A percentile compares a stretch with the other conserved stretches of the same genome.
phyloP scores from a whole-genome alignment of 2,113 vertebrate species.

The Delphinus delphis region DNA sequence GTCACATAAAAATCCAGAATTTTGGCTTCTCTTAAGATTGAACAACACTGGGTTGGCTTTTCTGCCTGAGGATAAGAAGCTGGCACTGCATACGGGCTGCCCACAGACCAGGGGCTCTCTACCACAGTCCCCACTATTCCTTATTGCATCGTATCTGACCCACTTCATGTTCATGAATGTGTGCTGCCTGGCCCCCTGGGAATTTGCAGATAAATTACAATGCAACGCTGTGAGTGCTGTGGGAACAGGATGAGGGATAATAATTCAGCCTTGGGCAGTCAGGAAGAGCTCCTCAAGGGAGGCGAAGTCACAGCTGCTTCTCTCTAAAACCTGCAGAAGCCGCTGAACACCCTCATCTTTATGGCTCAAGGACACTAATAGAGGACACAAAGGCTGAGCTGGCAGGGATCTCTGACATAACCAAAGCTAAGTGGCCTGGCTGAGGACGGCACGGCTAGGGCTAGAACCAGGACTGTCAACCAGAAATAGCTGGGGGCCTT shows the following conservation, averaged over 20 bases:
- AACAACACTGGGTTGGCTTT: neutral
- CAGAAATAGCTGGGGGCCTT: neutral
- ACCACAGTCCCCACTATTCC: neutral
- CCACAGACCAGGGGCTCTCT: neutral
- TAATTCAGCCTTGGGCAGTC: conserved; percentile 19
- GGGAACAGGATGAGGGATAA: neutral
- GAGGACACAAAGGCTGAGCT: conserved; percentile 22
- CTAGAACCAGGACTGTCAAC: neutral
- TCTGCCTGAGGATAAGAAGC: neutral
- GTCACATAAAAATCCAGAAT: neutral
- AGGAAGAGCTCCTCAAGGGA: conserved; percentile 57
- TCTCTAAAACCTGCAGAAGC: neutral
- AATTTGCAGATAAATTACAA: neutral
- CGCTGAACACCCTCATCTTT: neutral
- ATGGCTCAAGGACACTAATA: conserved; percentile 36
- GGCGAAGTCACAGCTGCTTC: conserved; percentile 44
- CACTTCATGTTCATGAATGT: neutral
- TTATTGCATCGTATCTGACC: neutral
- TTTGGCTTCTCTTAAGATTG: neutral
- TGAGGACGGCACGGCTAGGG: neutral
- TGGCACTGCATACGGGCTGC: neutral
- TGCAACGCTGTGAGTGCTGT: neutral
- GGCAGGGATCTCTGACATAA: neutral
- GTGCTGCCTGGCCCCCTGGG: neutral
- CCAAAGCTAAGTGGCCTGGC: neutral